Conservation (phyloP, 2,113 vertebrate genomes). For the Sceloporus undulatus region DNA sequence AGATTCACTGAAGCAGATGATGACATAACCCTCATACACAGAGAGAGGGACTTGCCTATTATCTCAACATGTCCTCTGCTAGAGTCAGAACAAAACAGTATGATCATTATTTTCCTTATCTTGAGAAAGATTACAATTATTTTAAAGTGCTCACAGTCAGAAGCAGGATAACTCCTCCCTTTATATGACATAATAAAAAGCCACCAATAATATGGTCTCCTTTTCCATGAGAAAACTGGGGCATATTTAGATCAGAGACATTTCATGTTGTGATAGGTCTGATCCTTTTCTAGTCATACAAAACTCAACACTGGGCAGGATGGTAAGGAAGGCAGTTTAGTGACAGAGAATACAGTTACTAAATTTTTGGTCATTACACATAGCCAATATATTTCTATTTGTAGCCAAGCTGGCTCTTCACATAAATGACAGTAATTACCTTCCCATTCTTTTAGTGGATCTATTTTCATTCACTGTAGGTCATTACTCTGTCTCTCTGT, state of each 20-base stretch:
- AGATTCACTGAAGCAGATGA: neutral
- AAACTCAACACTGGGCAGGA: neutral
- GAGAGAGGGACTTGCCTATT: neutral
- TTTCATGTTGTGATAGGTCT: neutral
- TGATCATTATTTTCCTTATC: too few species aligned
- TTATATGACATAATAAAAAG: neutral
- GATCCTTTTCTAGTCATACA: neutral
- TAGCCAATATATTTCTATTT: neutral
- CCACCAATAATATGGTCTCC: neutral
- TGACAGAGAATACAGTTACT: neutral
- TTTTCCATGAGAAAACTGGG: neutral
- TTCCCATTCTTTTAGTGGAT: too few species aligned
- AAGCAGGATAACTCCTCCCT: too few species aligned
- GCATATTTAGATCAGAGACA: too few species aligned
- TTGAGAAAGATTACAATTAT: too few species aligned
- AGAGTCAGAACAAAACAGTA: neutral
- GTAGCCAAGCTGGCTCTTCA: neutral
- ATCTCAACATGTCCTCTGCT: neutral
- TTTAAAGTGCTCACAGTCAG: too few species aligned
- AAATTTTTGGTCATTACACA: neutral
- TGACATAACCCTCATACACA: neutral
- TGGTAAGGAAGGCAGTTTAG: neutral
- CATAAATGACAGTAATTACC: neutral
- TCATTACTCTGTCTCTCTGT: too few species aligned
- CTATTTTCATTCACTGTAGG: too few species aligned